Conservation (phyloP, 1,140 invertebrate species). For the Homarus americanus region DNA sequence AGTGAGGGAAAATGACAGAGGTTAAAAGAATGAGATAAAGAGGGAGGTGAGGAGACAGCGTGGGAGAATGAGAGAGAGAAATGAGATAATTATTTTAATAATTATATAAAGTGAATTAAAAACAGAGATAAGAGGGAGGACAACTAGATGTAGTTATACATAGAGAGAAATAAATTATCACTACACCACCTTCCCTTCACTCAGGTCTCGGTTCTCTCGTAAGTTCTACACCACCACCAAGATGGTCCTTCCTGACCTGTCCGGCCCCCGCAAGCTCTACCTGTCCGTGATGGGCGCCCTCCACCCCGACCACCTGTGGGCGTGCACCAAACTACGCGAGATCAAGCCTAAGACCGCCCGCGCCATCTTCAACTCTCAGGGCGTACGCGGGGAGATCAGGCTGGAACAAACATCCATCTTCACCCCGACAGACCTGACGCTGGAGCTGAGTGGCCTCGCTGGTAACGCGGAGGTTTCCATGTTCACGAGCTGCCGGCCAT, state of each 20-base stretch:
- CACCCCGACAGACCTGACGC: slow-evolving; percentile 88
- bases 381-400: slow-evolving; percentile 88
- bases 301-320: slow-evolving; percentile 87
- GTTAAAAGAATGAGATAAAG: too few species aligned
- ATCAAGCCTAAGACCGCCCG: slow-evolving; percentile 79
- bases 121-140: too few species aligned
- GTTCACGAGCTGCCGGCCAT: slow-evolving; percentile 80
- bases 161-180: too few species aligned
- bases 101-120: too few species aligned
- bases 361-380: slow-evolving; percentile 87
- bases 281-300: slow-evolving; percentile 90
- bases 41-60: too few species aligned
- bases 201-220: slow-evolving; percentile 75
- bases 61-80: too few species aligned
- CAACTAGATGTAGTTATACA: too few species aligned
- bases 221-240: slow-evolving; percentile 63
- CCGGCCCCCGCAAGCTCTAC: slow-evolving; percentile 86
- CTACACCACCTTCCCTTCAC: too few species aligned
- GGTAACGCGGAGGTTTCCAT: slow-evolving; percentile 79
- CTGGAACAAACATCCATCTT: slow-evolving; percentile 90
- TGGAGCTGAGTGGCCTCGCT: slow-evolving; percentile 84
- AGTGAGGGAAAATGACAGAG: too few species aligned
- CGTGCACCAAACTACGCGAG: slow-evolving; percentile 88
- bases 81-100: too few species aligned
- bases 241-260: slow-evolving; percentile 81